These are phyloP conservation scores for Cryptophagus acutangulus DNA, from an alignment of 2,888 invertebrate genomes.

Conservation along the genomic window DNA sequence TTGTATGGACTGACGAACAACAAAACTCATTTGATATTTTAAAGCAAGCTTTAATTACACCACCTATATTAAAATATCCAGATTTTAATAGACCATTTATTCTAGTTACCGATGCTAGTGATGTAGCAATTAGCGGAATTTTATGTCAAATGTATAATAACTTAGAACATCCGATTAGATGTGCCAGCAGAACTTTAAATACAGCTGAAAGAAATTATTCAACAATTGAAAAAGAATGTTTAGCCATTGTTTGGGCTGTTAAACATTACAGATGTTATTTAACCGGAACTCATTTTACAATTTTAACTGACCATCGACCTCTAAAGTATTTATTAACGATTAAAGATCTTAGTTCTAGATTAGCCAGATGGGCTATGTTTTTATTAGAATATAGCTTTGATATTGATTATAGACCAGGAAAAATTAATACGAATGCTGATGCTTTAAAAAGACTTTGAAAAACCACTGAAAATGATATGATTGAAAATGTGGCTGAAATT, in stretches of 20 bases:
- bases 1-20: conserved; percentile 12
- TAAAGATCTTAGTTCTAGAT: conserved; percentile 13
- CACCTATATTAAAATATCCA: conserved; percentile 15
- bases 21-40: conserved; percentile 11
- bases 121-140: not conserved
- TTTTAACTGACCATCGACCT: conserved; percentile 12
- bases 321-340: conserved; percentile 13
- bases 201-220: conserved; percentile 16
- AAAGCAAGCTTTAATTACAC: conserved; percentile 9
- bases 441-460: conserved; percentile 11
- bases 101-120: conserved; percentile 13
- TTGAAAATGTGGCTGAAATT: not conserved
- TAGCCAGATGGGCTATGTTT: conserved; percentile 11
- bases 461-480: not conserved
- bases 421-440: conserved; percentile 11
- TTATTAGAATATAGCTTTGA: conserved; percentile 11
- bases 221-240: conserved; percentile 14
- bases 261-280: conserved; percentile 11
- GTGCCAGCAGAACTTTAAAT: conserved; percentile 12
- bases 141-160: not conserved
- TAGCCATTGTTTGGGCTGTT: conserved; percentile 10
- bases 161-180: conserved; percentile 2
- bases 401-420: conserved; percentile 10
- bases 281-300: conserved; percentile 11
- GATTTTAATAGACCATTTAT: conserved; percentile 13